Evolutionary conservation across 2,888 invertebrate genomes (phyloP).

Genomic region (Campoletis raptor): DNA sequence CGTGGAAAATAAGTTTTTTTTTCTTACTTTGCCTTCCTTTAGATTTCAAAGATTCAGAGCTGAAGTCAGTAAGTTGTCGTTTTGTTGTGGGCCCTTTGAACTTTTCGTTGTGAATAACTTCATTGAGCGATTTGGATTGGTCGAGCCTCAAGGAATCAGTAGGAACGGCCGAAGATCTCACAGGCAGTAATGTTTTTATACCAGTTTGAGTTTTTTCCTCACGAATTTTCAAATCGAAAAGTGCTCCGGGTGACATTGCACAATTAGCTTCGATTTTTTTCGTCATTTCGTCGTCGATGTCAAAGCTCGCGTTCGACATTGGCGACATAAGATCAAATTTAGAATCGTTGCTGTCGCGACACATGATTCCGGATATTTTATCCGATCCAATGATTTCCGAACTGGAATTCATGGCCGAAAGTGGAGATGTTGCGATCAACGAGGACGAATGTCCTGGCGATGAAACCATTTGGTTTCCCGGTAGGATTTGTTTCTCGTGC

Average conservation of each 20-base stretch:
- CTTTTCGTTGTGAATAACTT: constrained; percentile 73
- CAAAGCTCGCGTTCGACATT: constrained; percentile 73
- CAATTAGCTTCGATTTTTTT: constrained; percentile 77
- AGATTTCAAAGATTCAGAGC: constrained; percentile 74
- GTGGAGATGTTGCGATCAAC: constrained; percentile 68
- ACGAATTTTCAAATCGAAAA: constrained; percentile 81
- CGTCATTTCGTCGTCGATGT: constrained; percentile 75
- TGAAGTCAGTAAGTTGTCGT: constrained; percentile 78
- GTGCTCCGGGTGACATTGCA: constrained; percentile 82
- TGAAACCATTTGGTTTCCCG: constrained; percentile 33
- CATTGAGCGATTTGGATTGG: constrained; percentile 78
- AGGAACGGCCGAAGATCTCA: constrained; percentile 76
- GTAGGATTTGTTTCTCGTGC: constrained; percentile 71
- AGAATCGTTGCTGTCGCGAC: constrained; percentile 72
- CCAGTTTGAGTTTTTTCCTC: constrained; percentile 85
- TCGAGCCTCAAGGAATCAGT: constrained; percentile 74
- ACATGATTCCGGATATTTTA: constrained; percentile 56
- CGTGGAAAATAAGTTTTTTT: not conserved
- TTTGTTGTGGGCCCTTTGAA: constrained; percentile 78
- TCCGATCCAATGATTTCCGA: constrained; percentile 69
- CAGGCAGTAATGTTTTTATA: constrained; percentile 86
- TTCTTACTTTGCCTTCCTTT: constrained; percentile 78
- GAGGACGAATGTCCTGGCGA: constrained; percentile 63
- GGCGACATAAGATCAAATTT: constrained; percentile 77
- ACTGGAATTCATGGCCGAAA: constrained; percentile 66